Percentiles rank a stretch among this genome's conserved stretches.
Evolutionary conservation across 2,113 vertebrate species (phyloP).

Genomic region (Bos javanicus): DNA sequence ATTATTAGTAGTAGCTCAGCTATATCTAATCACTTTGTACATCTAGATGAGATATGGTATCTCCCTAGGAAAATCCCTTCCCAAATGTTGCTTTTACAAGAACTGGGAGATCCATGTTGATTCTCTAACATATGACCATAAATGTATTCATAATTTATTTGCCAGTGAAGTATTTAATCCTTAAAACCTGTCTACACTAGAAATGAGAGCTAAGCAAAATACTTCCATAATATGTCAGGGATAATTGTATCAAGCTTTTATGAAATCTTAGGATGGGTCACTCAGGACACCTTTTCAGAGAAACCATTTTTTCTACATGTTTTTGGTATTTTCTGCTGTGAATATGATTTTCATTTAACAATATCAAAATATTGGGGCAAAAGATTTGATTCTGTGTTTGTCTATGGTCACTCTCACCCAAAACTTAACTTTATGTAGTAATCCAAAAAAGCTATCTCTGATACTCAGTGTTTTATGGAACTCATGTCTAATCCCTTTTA

Average conservation of each 20-base stretch:
- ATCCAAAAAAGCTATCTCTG: background rate
- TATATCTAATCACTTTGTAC: background rate
- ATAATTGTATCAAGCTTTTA: background rate
- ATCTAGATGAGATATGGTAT: background rate
- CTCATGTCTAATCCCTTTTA: background rate
- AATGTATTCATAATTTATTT: background rate
- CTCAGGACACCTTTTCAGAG: background rate
- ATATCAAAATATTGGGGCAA: background rate
- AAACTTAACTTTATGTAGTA: background rate
- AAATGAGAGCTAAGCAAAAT: background rate
- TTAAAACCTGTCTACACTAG: background rate
- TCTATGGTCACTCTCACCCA: background rate
- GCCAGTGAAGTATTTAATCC: background rate
- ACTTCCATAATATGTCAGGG: background rate
- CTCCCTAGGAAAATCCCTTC: background rate
- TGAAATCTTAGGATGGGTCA: background rate
- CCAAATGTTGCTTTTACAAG: background rate
- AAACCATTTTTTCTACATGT: background rate
- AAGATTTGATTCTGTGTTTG: background rate
- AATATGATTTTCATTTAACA: background rate
- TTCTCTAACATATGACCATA: background rate
- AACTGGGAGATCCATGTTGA: background rate
- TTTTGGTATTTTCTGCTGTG: background rate
- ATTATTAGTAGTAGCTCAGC: background rate
- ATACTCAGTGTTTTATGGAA: background rate